Evolutionary conservation across 2,113 vertebrate genomes (phyloP).

Genomic region (Eurystomus gularis): DNA sequence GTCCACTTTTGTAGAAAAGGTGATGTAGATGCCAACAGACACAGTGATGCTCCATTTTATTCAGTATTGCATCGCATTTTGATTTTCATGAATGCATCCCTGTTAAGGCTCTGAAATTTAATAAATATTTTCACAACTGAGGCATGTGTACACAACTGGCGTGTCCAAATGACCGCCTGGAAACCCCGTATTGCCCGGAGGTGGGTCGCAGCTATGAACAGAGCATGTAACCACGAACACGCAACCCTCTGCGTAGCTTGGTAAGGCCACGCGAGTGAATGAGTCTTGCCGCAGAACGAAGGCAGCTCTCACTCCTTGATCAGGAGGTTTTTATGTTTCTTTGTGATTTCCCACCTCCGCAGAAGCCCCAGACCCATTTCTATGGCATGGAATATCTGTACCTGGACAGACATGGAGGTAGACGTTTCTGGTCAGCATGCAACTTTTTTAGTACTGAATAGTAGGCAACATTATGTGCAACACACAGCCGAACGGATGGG

Average conservation of each 20-base stretch:
- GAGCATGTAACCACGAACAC: accelerated
- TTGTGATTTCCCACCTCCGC: not conserved
- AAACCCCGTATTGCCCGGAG: accelerated
- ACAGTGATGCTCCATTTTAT: accelerated
- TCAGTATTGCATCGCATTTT: not conserved
- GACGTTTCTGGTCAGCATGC: not conserved
- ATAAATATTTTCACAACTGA: not conserved
- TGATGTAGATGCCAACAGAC: accelerated
- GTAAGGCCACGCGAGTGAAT: accelerated
- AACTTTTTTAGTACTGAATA: not conserved
- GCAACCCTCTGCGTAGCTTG: not conserved
- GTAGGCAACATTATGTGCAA: not conserved
- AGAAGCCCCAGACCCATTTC: not conserved
- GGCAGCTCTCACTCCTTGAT: too few species aligned
- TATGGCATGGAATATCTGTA: not conserved
- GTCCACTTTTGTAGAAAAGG: not conserved
- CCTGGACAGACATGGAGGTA: not conserved
- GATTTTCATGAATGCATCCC: not conserved
- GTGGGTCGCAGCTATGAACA: not conserved
- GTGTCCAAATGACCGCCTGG: not conserved
- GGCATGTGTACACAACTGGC: accelerated
- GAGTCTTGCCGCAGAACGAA: too few species aligned
- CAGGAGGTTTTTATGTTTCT: not conserved
- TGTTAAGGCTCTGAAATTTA: not conserved
- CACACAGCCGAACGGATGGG: not conserved